Percentiles rank a stretch among this genome's conserved stretches.
phyloP scores from a whole-genome alignment of 2,113 vertebrate species.

The Phylloscopus trochiloides region DNA sequence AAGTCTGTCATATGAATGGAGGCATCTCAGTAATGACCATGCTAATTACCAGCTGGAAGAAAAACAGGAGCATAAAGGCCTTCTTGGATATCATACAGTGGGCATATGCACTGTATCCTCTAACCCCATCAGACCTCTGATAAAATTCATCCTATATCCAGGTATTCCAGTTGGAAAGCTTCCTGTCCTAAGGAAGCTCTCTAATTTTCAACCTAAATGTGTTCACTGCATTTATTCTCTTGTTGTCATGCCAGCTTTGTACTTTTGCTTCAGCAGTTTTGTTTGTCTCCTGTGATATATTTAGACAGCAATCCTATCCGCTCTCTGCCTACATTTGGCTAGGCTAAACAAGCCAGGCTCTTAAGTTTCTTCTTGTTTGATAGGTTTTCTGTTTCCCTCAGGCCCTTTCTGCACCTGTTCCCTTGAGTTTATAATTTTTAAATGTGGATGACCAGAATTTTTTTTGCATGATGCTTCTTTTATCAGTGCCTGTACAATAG shows the following conservation, averaged over 20 bases:
- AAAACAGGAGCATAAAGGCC: background rate
- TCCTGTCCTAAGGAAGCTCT: background rate
- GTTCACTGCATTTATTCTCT: background rate
- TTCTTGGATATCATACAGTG: background rate
- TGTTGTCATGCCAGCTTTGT: background rate
- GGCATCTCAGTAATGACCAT: background rate
- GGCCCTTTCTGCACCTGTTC: constrained; percentile 55
- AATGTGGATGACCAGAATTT: background rate
- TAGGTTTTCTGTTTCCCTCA: constrained; percentile 40
- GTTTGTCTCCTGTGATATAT: constrained; percentile 65
- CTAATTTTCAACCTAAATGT: background rate
- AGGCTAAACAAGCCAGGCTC: constrained; percentile 29
- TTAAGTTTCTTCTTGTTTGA: constrained; percentile 59
- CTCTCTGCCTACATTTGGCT: constrained; percentile 37
- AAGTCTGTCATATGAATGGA: background rate
- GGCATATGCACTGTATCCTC: background rate
- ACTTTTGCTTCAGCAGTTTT: constrained; percentile 50
- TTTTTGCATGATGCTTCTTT: background rate
- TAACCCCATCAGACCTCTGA: background rate
- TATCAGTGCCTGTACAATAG: background rate
- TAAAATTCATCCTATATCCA: background rate
- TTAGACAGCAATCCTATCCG: constrained; percentile 51
- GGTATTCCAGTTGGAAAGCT: background rate
- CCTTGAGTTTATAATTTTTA: background rate
- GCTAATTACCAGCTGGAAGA: background rate